phyloP scores from a whole-genome alignment of 2,113 vertebrate genomes.

The Cyprinodon tularosa region DNA sequence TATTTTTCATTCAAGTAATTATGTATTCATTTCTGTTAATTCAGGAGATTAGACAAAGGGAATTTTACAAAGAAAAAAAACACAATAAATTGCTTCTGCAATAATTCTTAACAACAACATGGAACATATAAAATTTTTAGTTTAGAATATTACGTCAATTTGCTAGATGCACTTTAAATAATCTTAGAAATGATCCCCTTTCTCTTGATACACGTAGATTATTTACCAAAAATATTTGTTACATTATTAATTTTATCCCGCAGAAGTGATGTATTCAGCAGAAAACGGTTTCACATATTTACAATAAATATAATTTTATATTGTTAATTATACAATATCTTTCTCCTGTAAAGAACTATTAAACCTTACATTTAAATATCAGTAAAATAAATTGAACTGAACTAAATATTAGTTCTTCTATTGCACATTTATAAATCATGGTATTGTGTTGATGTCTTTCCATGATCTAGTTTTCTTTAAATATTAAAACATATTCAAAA shows the following conservation, averaged over 20 bases:
- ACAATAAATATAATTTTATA: no score
- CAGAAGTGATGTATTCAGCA: no score
- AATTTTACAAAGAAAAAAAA: neutral
- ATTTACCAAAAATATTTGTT: neutral
- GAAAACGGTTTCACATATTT: no score
- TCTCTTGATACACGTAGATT: neutral
- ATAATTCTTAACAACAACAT: neutral
- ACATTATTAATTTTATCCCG: no score
- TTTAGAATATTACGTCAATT: neutral
- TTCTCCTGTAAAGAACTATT: no score
- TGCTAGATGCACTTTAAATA: neutral
- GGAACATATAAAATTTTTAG: neutral
- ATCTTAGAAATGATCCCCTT: neutral
- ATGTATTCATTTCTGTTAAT: neutral
- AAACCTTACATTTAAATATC: neutral
- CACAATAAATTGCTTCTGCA: neutral
- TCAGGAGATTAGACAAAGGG: neutral
- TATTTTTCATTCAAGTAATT: neutral
- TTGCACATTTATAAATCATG: neutral
- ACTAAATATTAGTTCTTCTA: neutral
- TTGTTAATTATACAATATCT: no score
- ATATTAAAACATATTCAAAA: neutral
- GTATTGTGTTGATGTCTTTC: neutral
- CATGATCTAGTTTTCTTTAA: neutral
- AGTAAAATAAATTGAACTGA: neutral